These are phyloP conservation scores for Chelmon rostratus DNA, from an alignment of 2,797 vertebrate species.

Conservation along the genomic window DNA sequence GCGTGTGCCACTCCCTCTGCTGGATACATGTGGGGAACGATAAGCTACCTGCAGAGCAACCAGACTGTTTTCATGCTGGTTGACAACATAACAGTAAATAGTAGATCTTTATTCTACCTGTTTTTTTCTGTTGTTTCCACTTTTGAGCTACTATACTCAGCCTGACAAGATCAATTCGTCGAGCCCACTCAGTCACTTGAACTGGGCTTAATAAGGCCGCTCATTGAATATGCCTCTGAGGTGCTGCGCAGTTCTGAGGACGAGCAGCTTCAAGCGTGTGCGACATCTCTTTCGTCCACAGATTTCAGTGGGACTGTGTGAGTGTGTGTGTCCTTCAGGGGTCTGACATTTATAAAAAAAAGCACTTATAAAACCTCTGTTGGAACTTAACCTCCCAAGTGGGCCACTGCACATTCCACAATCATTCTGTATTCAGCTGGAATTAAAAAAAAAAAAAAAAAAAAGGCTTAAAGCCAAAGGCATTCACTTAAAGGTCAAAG, in stretches of 20 bases:
- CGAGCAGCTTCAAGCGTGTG: constrained; percentile 42
- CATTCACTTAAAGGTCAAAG: constrained; percentile 66
- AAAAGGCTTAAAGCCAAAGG: constrained; percentile 60
- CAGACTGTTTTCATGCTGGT: constrained; percentile 11
- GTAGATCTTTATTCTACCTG: neutral
- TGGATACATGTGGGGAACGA: neutral
- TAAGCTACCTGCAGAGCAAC: neutral
- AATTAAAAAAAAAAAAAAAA: constrained; percentile 63
- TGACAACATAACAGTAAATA: constrained; percentile 25
- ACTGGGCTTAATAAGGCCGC: constrained; percentile 28
- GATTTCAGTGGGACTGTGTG: constrained; percentile 53
- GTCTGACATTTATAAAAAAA: constrained; percentile 76
- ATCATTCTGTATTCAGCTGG: constrained; percentile 62
- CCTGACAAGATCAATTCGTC: constrained; percentile 3
- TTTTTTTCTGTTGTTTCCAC: constrained; percentile 4
- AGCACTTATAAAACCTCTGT: constrained; percentile 57
- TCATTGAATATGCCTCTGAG: constrained; percentile 24
- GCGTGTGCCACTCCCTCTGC: constrained; percentile 20
- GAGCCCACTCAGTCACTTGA: constrained; percentile 4
- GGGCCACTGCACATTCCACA: constrained; percentile 52
- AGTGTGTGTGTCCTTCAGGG: constrained; percentile 41
- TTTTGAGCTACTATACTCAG: constrained; percentile 13
- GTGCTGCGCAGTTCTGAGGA: constrained; percentile 34
- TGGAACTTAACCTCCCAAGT: constrained; percentile 61
- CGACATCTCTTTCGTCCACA: constrained; percentile 42